phyloP scores from a whole-genome alignment of 2,797 vertebrate species.

The Characodon lateralis region DNA sequence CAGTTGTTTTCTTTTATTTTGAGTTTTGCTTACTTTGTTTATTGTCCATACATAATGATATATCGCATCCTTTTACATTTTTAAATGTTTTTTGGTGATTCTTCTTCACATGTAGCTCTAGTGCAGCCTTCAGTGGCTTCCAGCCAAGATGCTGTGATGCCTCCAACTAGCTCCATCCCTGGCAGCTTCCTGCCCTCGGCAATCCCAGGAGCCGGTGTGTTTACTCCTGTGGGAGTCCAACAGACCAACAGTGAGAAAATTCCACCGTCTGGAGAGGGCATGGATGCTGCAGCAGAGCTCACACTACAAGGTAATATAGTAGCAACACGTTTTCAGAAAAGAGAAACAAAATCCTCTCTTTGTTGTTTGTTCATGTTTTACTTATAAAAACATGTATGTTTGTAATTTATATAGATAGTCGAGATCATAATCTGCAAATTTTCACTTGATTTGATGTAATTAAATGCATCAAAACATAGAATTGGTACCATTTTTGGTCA shows the following conservation, averaged over 20 bases:
- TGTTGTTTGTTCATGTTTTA: not conserved
- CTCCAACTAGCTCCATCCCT: constrained; percentile 86
- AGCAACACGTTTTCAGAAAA: not conserved
- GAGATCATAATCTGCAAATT: not conserved
- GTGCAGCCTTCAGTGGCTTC: constrained; percentile 87
- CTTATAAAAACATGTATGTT: not conserved
- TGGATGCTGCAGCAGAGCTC: constrained; percentile 77
- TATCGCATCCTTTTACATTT: not conserved
- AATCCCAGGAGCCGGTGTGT: constrained; percentile 85
- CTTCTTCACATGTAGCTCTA: constrained; percentile 80
- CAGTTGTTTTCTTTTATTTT: constrained; percentile 48
- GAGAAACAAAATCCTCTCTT: not conserved
- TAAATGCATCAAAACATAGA: not conserved
- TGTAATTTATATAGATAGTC: not conserved
- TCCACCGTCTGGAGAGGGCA: constrained; percentile 66
- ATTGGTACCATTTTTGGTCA: not conserved
- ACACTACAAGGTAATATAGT: constrained; percentile 78
- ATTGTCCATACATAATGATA: not conserved
- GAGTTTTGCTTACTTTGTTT: not conserved
- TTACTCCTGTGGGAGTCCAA: constrained; percentile 85
- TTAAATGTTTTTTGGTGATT: not conserved
- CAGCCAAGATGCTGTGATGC: constrained; percentile 89
- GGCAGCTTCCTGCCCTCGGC: constrained; percentile 83
- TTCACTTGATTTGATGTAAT: not conserved
- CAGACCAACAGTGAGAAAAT: constrained; percentile 72